These are phyloP conservation scores for Oreochromis tanganicae DNA, from an alignment of 2,113 vertebrate genomes.

Conservation along the genomic window DNA sequence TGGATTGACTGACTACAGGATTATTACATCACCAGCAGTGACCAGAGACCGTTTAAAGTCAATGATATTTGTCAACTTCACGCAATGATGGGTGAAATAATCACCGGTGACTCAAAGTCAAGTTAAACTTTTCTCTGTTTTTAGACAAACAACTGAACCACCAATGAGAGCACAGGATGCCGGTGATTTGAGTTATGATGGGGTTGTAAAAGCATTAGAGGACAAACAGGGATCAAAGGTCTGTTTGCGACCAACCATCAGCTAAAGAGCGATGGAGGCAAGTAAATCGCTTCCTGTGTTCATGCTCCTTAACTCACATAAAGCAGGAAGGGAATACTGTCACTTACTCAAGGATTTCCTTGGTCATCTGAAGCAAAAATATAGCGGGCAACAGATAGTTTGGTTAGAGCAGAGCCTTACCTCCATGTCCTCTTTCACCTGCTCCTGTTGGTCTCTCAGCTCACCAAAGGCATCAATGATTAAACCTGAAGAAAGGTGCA, in stretches of 20 bases:
- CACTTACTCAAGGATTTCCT: neutral
- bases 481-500: constrained; percentile 76
- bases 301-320: neutral
- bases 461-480: constrained; percentile 98
- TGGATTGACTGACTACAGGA: neutral
- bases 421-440: constrained; percentile 99
- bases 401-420: constrained; percentile 60
- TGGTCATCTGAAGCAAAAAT: neutral
- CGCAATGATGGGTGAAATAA: neutral
- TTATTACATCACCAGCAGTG: neutral
- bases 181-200: neutral
- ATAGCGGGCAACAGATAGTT: neutral
- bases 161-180: neutral
- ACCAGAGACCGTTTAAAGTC: neutral
- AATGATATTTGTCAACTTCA: neutral
- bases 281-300: neutral
- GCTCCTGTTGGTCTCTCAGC: constrained; percentile 97
- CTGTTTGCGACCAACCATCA: neutral
- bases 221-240: neutral
- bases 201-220: neutral
- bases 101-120: neutral
- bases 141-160: neutral
- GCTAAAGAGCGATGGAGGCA: neutral
- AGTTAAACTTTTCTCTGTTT: neutral
- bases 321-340: neutral